Evolutionary conservation across 1,140 invertebrate genomes (phyloP).

Genomic region (Heterodera carotae): DNA sequence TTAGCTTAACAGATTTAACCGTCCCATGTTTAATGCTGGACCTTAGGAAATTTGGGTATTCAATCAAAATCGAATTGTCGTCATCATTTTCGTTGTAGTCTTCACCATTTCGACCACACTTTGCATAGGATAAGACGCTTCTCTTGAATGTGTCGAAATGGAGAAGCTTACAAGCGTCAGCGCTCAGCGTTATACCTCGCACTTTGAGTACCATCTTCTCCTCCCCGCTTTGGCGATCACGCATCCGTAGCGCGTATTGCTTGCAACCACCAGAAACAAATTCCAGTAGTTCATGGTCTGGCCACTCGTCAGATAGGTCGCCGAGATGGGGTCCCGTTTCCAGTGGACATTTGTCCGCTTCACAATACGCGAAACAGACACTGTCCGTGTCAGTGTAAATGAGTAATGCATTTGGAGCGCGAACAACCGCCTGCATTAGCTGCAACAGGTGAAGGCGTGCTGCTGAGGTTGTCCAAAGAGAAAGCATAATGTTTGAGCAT

Average conservation of each 20-base stretch:
- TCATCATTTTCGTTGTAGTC: not conserved
- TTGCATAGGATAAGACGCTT: slow-evolving; percentile 5
- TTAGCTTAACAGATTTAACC: not conserved
- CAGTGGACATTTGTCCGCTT: slow-evolving; percentile 14
- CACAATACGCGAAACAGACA: not conserved
- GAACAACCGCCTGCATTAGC: slow-evolving; percentile 13
- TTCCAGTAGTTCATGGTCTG: not conserved
- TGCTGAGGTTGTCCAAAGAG: not conserved
- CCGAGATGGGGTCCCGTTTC: not conserved
- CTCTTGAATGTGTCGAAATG: slow-evolving; percentile 20
- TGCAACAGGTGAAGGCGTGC: slow-evolving; percentile 11
- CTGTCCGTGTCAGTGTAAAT: slow-evolving; percentile 13
- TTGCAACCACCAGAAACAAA: slow-evolving; percentile 6
- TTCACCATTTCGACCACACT: not conserved
- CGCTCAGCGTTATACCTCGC: slow-evolving; percentile 4
- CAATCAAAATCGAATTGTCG: not conserved
- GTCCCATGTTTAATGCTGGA: not conserved
- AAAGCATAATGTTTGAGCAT: too few species aligned
- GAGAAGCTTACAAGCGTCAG: not conserved
- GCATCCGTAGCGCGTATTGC: not conserved
- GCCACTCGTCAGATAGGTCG: slow-evolving; percentile 2
- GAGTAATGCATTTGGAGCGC: not conserved
- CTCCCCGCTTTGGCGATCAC: not conserved
- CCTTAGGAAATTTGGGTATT: slow-evolving; percentile 8
- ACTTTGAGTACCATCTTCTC: slow-evolving; percentile 17